Base-by-base conservation (phyloP, 2,888 invertebrate genomes). In the Seira sanloemensis region DNA sequence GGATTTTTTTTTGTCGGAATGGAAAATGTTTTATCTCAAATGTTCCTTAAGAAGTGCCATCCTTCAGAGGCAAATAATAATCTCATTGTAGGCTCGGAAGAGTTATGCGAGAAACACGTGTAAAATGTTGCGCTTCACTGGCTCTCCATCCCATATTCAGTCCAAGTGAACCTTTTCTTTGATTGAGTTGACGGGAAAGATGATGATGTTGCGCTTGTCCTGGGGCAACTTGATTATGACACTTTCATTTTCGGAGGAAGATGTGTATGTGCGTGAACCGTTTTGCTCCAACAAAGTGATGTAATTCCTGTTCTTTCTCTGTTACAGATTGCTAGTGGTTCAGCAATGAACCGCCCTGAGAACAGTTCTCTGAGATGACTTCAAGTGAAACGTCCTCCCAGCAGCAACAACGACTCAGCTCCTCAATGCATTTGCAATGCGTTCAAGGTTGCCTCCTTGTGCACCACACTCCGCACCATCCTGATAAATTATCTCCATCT, bases 281-380 rank as follows among this genome's bases (percentile, higher is more conserved):
- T n/a, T n/a, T 21, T 21, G 16, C 46, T 46, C n/a, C n/a, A n/a
- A n/a, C n/a, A 72, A 23, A 24, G 67, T 46, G 37, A 9, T 54
- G 19, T 67, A 58, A 62, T 79, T 66, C 2, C 4, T 66, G n/a
- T 54, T 54, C 12, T 66, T 50, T 18, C 9, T 62, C 2, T 78
- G n/a, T 80, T 75, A 77, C 37, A 84, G 81, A 75, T 76, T 86
- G 27, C 65, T 85, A 82, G 84, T 85, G 88, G 88, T 87, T 89
- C 88, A 89, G 88, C 82, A 84, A 89, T 89, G 89, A 89, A 85
- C 88, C 88, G 85, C 84, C 77, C 79, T 81, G 71, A 78, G 78
- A 75, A n/a, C 26, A 79, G 67, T 66, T 78, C 85, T 85, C 50
- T 85, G 88, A 88, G 85, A 89, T 89, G 89, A 88, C 88, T 87